A percentile compares a stretch with the other conserved stretches of the same genome.
These are phyloP conservation scores for Darevskia mixta DNA, from an alignment of 2,797 vertebrate genomes.

Conservation along the genomic window DNA sequence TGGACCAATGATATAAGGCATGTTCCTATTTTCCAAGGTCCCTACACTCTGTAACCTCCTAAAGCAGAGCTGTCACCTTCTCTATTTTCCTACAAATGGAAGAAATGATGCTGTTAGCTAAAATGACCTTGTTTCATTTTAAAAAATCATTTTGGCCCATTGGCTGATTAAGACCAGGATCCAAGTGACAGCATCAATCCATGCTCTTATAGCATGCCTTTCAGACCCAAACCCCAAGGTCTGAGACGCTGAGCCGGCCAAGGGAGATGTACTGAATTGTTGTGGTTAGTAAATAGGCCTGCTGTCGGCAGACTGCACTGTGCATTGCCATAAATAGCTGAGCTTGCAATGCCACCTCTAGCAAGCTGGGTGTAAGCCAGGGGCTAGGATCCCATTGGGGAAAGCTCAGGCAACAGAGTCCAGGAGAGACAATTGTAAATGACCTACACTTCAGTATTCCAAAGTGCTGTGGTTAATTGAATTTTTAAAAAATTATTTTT, in stretches of 20 bases:
- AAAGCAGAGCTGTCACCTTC: neutral
- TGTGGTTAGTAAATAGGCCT: constrained; percentile 43
- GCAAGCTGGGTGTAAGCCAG: neutral
- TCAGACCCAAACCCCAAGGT: constrained; percentile 2
- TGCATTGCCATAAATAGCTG: constrained; percentile 10
- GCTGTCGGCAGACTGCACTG: constrained; percentile 7
- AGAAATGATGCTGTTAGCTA: neutral
- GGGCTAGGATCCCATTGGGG: neutral
- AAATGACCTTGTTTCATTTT: neutral
- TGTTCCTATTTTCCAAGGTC: no score
- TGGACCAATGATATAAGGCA: neutral
- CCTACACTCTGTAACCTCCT: neutral
- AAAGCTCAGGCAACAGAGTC: neutral
- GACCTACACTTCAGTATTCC: neutral
- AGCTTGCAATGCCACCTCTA: constrained; percentile 9
- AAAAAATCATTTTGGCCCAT: neutral
- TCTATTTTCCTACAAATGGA: no score
- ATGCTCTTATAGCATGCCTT: neutral
- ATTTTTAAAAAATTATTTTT: neutral
- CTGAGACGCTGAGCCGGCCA: constrained; percentile 46
- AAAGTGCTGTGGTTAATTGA: neutral
- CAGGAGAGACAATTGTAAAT: neutral
- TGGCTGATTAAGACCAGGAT: neutral
- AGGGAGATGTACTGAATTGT: constrained; percentile 45
- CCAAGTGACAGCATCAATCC: constrained; percentile 3